Percentiles rank a stretch among this genome's conserved stretches.
Conservation (phyloP, 2,888 invertebrate genomes). For the Campoplex nolae region DNA sequence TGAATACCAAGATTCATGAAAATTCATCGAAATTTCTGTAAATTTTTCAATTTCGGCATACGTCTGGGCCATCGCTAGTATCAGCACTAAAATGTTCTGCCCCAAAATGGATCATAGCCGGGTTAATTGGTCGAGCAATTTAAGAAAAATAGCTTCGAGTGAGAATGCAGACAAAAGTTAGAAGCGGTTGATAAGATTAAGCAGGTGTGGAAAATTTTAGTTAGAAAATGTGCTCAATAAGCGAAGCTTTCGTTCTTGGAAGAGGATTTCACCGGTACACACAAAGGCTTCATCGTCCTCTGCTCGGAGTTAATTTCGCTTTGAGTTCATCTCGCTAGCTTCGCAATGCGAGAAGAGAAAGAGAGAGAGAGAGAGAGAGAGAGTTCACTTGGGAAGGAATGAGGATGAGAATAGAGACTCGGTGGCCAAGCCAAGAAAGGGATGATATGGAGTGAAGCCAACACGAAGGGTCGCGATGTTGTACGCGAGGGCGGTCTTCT, state of each 20-base stretch:
- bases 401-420: constrained; percentile 36
- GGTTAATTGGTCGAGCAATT: background rate
- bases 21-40: no score
- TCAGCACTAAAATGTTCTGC: no score
- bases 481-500: constrained; percentile 20
- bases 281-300: constrained; percentile 26
- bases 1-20: no score
- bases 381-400: constrained; percentile 55
- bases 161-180: no score
- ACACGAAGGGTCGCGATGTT: constrained; percentile 23
- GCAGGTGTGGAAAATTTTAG: background rate
- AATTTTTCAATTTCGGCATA: no score
- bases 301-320: constrained; percentile 66
- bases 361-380: background rate
- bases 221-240: constrained; percentile 9
- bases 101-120: no score
- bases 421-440: constrained; percentile 55
- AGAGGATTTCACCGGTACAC: constrained; percentile 27
- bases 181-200: background rate
- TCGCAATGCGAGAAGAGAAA: constrained; percentile 20
- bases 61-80: no score
- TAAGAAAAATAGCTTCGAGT: background rate
- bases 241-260: constrained; percentile 26
- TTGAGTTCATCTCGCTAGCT: constrained; percentile 41
- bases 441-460: constrained; percentile 41